A percentile compares a stretch with the other conserved stretches of the same genome.
Conservation (phyloP, 2,797 vertebrate genomes). For the Pelochelys cantorii region DNA sequence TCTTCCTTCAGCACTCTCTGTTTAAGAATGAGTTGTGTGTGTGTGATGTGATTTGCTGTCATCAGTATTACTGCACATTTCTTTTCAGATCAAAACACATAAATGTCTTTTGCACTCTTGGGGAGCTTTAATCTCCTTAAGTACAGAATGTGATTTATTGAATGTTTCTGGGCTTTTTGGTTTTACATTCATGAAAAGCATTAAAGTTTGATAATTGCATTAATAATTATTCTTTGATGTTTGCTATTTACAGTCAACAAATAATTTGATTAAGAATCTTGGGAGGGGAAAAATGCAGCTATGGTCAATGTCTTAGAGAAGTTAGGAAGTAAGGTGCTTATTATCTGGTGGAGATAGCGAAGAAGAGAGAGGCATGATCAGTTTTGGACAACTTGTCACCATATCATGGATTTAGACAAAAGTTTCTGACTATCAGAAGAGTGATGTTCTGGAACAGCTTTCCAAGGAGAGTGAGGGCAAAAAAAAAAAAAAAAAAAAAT, state of each 20-base stretch:
- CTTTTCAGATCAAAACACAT: slow-evolving; percentile 25
- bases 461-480: not conserved
- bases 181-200: not conserved
- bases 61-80: not conserved
- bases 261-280: not conserved
- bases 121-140: slow-evolving; percentile 38
- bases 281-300: not conserved
- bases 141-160: slow-evolving; percentile 7
- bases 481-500: not conserved
- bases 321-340: not conserved
- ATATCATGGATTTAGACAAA: not conserved
- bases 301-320: not conserved
- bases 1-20: not conserved
- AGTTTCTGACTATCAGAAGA: too few relatives aligned
- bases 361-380: not conserved
- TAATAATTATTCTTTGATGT: slow-evolving; percentile 19
- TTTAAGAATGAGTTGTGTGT: not conserved
- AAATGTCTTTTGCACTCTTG: slow-evolving; percentile 3
- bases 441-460: too few relatives aligned
- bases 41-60: not conserved
- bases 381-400: not conserved
- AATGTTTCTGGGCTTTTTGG: not conserved
- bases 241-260: not conserved
- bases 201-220: slow-evolving; percentile 28
- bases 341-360: not conserved